A percentile compares a stretch with the other conserved stretches of the same genome.
Conservation (phyloP, 2,888 invertebrate species). For the Imbricaverruca yamaguchii region DNA sequence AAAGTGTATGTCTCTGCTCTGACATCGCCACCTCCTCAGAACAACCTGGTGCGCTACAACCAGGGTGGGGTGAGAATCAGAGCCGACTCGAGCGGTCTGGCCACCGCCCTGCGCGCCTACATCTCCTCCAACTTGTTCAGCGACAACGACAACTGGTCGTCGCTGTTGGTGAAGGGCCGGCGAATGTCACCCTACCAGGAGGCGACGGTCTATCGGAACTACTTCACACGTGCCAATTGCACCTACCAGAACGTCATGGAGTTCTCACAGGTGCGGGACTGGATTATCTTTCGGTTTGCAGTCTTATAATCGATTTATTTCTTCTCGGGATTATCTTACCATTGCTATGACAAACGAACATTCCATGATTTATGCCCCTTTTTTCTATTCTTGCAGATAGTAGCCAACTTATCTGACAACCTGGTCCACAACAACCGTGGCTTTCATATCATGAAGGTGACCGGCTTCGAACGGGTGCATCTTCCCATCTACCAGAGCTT, state of each 20-base stretch:
- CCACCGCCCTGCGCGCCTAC: slow-evolving; percentile 79
- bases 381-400: slow-evolving; percentile 48
- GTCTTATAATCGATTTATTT: no score
- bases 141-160: background rate
- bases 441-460: slow-evolving; percentile 77
- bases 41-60: slow-evolving; percentile 74
- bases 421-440: slow-evolving; percentile 86
- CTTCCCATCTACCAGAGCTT: slow-evolving; percentile 86
- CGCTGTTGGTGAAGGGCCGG: slow-evolving; percentile 52
- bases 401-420: slow-evolving; percentile 86
- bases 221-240: slow-evolving; percentile 78
- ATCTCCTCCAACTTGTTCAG: slow-evolving; percentile 77
- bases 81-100: slow-evolving; percentile 81
- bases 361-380: no score
- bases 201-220: slow-evolving; percentile 82
- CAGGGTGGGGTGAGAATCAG: slow-evolving; percentile 77
- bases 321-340: no score
- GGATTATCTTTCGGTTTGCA: no score
- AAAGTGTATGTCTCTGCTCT: no score
- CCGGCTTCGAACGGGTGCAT: slow-evolving; percentile 82
- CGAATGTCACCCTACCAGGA: slow-evolving; percentile 80
- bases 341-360: no score
- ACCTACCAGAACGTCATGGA: slow-evolving; percentile 78
- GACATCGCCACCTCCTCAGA: slow-evolving; percentile 47
- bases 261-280: slow-evolving; percentile 53